These are phyloP conservation scores for Drosophila eugracilis DNA, from an alignment of 1,140 invertebrate genomes.

Conservation along the genomic window DNA sequence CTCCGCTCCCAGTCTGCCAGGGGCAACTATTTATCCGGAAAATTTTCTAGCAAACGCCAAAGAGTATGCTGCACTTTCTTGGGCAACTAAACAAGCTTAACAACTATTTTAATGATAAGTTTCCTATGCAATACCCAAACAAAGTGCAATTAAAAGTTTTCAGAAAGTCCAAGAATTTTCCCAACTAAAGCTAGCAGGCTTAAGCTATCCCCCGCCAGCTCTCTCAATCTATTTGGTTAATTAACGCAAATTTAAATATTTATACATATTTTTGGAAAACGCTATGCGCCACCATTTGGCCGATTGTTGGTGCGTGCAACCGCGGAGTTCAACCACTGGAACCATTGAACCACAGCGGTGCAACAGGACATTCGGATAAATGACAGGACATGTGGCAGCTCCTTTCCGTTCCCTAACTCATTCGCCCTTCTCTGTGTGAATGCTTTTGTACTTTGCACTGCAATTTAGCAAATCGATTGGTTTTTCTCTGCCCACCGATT, in stretches of 20 bases:
- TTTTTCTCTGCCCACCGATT: conserved; percentile 43
- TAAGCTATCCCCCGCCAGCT: conserved; percentile 7
- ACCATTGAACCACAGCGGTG: conserved; percentile 44
- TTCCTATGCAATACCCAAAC: conserved; percentile 46
- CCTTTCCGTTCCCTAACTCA: not conserved
- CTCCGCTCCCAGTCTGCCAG: not conserved
- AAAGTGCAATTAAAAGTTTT: conserved; percentile 74
- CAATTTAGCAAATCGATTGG: conserved; percentile 83
- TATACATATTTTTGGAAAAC: conserved; percentile 15
- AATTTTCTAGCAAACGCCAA: conserved; percentile 25
- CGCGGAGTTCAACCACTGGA: conserved; percentile 31
- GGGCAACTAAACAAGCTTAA: conserved; percentile 47
- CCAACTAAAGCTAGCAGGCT: conserved; percentile 11
- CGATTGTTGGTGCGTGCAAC: conserved; percentile 48
- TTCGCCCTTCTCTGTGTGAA: conserved; percentile 21
- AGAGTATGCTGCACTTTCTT: conserved; percentile 34
- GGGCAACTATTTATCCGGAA: conserved; percentile 46
- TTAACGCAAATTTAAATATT: conserved; percentile 52
- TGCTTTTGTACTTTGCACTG: conserved; percentile 70
- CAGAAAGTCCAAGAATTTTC: conserved; percentile 38
- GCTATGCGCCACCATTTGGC: conserved; percentile 2
- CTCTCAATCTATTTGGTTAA: conserved; percentile 30
- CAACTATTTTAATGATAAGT: conserved; percentile 70
- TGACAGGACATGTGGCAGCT: conserved; percentile 50
- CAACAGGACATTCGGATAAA: conserved; percentile 42